Conservation (phyloP, 2,113 vertebrate genomes). For the Corvus cornix region DNA sequence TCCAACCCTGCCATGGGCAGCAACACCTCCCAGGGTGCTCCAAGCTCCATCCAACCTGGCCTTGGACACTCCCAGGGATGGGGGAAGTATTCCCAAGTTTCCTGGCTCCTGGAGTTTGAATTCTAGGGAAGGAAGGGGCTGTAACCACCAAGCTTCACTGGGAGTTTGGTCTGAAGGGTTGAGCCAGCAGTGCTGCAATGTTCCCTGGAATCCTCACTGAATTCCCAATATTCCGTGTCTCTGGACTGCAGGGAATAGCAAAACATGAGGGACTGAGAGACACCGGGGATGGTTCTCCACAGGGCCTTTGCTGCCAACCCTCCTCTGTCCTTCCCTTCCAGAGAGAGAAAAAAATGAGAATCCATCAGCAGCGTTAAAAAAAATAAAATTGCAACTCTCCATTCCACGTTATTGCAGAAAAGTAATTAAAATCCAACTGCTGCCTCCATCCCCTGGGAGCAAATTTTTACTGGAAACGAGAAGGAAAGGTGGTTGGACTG, state of each 20-base stretch:
- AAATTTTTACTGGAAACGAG: constrained; percentile 81
- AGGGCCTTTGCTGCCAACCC: not conserved
- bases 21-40: not conserved
- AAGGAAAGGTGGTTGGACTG: constrained; percentile 78
- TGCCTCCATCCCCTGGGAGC: constrained; percentile 73
- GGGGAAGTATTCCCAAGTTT: not conserved
- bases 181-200: not conserved
- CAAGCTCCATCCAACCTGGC: not conserved
- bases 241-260: not conserved
- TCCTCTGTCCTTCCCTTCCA: not conserved
- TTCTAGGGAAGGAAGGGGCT: not conserved
- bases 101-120: not conserved
- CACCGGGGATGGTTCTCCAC: not conserved
- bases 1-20: not conserved
- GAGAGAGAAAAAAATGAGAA: not conserved
- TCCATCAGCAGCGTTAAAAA: constrained; percentile 12
- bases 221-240: accelerated
- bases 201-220: not conserved
- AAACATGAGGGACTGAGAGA: not conserved
- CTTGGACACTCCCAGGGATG: not conserved
- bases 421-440: constrained; percentile 80
- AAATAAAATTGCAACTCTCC: constrained; percentile 26
- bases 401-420: constrained; percentile 69
- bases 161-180: not conserved
- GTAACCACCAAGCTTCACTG: not conserved